These are phyloP conservation scores for Oreamnos americanus DNA, from an alignment of 2,113 vertebrate genomes.

Conservation along the genomic window DNA sequence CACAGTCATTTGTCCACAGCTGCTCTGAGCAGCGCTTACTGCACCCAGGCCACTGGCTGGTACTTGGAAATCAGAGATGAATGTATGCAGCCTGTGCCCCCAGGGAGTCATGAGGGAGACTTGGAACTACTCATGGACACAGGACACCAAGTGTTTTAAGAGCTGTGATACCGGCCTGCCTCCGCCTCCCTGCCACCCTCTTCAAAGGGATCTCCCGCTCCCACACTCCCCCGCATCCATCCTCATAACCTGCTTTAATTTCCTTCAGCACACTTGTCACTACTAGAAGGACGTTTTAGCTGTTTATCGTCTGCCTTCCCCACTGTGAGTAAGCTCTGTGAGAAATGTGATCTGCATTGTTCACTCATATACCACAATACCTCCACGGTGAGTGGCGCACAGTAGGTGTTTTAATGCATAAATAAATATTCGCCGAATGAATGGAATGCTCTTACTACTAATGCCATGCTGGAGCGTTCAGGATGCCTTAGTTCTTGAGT, in stretches of 20 bases:
- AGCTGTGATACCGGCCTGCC: not conserved
- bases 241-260: not conserved
- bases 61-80: not conserved
- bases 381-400: not conserved
- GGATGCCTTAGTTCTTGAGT: not conserved
- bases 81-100: not conserved
- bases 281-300: not conserved
- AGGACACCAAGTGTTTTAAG: not conserved
- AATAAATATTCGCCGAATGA: not conserved
- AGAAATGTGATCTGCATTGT: not conserved
- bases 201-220: not conserved
- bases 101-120: fast-evolving
- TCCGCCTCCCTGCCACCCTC: not conserved
- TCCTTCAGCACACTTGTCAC: not conserved
- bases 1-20: not conserved
- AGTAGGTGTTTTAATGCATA: not conserved
- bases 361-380: not conserved
- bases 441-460: not conserved
- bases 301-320: not conserved
- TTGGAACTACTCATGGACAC: not conserved
- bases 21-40: not conserved
- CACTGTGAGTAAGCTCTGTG: not conserved
- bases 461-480: not conserved
- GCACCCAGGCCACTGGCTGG: not conserved
- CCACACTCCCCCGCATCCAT: not conserved